Conservation (phyloP, 2,888 invertebrate genomes). For the Lasius platythorax region DNA sequence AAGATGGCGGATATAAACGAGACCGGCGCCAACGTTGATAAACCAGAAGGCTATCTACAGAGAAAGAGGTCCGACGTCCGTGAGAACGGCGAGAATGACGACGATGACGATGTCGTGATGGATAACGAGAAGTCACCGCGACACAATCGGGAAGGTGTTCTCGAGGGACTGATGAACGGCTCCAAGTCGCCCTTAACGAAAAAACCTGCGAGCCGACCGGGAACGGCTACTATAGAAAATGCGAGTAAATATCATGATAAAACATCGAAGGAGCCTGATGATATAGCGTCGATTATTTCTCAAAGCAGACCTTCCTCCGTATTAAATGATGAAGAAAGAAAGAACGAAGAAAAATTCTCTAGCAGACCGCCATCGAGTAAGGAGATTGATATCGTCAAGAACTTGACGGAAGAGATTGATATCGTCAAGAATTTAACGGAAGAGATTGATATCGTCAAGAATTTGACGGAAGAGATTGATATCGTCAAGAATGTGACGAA, state of each 20-base stretch:
- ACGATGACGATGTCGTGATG: constrained; percentile 79
- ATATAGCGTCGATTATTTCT: not conserved
- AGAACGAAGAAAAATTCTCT: not conserved
- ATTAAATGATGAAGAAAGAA: not conserved
- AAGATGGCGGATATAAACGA: constrained; percentile 78
- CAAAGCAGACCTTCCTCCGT: constrained; percentile 34
- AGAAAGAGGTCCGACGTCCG: constrained; percentile 58
- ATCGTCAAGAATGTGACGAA: not conserved
- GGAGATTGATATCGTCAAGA: no score
- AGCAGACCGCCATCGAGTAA: constrained; percentile 8
- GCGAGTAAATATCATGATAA: constrained; percentile 40
- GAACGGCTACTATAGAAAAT: constrained; percentile 54
- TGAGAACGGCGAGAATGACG: constrained; percentile 70
- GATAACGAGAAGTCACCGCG: constrained; percentile 69
- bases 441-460: no score
- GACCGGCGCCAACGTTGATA: constrained; percentile 51
- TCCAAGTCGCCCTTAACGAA: constrained; percentile 46
- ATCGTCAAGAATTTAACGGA: no score
- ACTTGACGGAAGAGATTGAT: no score
- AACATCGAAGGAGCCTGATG: not conserved
- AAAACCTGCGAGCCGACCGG: constrained; percentile 53
- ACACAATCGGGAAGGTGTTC: constrained; percentile 4
- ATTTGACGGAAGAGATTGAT: not conserved
- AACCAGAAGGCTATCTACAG: constrained; percentile 42
- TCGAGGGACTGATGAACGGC: constrained; percentile 19